Conservation (phyloP, 2,113 vertebrate species). For the Syngnathus scovelli region DNA sequence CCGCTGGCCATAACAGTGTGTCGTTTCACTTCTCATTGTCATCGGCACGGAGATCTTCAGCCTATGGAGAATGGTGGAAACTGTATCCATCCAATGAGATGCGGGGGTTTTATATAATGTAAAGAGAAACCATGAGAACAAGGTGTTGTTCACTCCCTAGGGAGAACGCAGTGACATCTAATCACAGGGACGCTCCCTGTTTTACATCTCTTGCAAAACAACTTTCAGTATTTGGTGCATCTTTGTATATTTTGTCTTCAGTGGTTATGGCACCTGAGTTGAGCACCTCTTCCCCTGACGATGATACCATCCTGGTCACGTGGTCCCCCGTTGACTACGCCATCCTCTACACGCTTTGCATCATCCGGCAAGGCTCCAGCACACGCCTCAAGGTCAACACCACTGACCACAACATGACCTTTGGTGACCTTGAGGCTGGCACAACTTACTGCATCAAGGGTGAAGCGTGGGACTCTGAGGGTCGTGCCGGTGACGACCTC, state of each 20-base stretch:
- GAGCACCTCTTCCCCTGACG: slow-evolving; percentile 67
- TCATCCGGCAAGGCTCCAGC: slow-evolving; percentile 75
- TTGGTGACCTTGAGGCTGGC: slow-evolving; percentile 75
- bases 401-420: slow-evolving; percentile 69
- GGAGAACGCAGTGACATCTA: slow-evolving; percentile 50
- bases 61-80: slow-evolving; percentile 44
- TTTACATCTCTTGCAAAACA: slow-evolving; percentile 30
- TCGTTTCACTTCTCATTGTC: slow-evolving; percentile 57
- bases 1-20: slow-evolving; percentile 29
- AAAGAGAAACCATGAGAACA: slow-evolving; percentile 74
- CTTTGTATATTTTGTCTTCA: slow-evolving; percentile 34
- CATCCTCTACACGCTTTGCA: slow-evolving; percentile 74
- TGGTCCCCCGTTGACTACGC: slow-evolving; percentile 79
- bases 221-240: neutral
- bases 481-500: slow-evolving; percentile 78
- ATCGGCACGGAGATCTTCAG: slow-evolving; percentile 17
- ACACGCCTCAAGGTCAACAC: slow-evolving; percentile 75
- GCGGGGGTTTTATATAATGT: slow-evolving; percentile 46
- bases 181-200: slow-evolving; percentile 32
- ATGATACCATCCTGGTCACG: slow-evolving; percentile 70
- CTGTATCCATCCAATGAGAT: slow-evolving; percentile 39
- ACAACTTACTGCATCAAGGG: slow-evolving; percentile 81
- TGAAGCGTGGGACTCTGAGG: slow-evolving; percentile 77
- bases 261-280: slow-evolving; percentile 77
- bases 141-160: slow-evolving; percentile 48